Evolutionary conservation across 1,140 invertebrate species (phyloP), one percentile per base, ranked within the genome.

Genomic region (Papilio aristodemus): DNA sequence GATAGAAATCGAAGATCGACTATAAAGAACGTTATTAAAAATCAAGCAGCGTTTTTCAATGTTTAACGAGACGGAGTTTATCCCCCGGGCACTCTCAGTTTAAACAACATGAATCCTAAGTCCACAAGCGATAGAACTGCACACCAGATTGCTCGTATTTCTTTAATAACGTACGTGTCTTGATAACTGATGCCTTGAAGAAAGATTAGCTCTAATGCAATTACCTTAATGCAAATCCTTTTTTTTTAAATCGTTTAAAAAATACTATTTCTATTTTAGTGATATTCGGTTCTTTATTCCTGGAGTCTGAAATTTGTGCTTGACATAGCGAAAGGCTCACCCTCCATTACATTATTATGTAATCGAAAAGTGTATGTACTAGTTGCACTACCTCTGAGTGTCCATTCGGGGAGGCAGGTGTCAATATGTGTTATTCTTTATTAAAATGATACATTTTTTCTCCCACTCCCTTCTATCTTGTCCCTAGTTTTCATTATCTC

Each of bases 101-200:
- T 22, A 39, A 62, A 62, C 36, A 62, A 62, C 17, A 62, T 17
- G 46, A 54, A 62, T 59, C 57, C 57, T 59, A 59, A 32, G 36
- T 62, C 59, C 17, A 62, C 59, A 62, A 62, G 14, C 19, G 46
- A 19, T 54, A 25, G 9, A 54, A 54, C 9, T 54, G 46, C 46
- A 54, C 22, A 54, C 19, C 19, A 25, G 19, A 22, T 2, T 13
- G 19, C 19, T 54, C 9, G 19, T 54, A 54, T 54, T 36, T 27
- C 25, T 58, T 58, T 58, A 58, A 36, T 36, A 58, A 36, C 0
- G 57, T 27, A 58, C 27, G 22, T 58, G 57, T 36, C 25, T 36
- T 58, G 22, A 58, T 14, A 58, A 58, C 6, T 32, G 5, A 58
- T 58, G 27, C 8, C 8, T 58, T 58, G 14, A 39, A 46, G 19